phyloP scores from a whole-genome alignment of 2,797 vertebrate species.

The Eulemur mongoz region DNA sequence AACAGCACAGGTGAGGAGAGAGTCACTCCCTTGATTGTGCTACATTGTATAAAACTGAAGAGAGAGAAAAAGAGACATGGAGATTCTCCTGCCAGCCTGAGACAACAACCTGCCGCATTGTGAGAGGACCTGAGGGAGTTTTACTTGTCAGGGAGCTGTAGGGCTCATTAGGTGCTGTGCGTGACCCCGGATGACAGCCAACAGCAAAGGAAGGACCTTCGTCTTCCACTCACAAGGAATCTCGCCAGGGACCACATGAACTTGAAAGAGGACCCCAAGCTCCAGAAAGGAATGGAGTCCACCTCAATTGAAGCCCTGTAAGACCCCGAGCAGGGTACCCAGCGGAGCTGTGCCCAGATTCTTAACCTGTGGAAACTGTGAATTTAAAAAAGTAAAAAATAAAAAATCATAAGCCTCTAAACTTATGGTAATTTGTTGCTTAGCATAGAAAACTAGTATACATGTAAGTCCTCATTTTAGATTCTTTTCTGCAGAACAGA shows the following conservation, averaged over 20 bases:
- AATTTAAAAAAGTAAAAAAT: not conserved
- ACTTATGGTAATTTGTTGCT: not conserved
- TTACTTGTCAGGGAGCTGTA: rapidly evolving
- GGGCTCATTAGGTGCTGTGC: rapidly evolving
- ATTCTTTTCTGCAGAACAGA: not conserved
- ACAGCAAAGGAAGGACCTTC: too few species aligned
- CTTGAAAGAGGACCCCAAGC: too few species aligned
- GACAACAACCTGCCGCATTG: rapidly evolving
- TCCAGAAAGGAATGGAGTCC: not conserved
- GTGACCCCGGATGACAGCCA: not conserved
- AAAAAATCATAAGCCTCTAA: not conserved
- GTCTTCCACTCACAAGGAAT: not conserved
- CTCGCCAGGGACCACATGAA: not conserved
- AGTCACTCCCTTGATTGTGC: not conserved
- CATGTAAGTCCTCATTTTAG: not conserved
- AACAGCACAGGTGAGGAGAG: rapidly evolving
- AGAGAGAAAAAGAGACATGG: not conserved
- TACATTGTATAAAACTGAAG: not conserved
- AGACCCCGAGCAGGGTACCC: not conserved
- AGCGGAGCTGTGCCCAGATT: not conserved
- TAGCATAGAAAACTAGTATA: not conserved
- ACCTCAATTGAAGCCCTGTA: not conserved
- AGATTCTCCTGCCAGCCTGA: not conserved
- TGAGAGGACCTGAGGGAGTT: not conserved
- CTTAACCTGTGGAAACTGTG: not conserved